Evolutionary conservation across 1,140 invertebrate genomes (phyloP), one percentile per base, ranked within the genome.

Genomic region (Drosophila tsacasi): DNA sequence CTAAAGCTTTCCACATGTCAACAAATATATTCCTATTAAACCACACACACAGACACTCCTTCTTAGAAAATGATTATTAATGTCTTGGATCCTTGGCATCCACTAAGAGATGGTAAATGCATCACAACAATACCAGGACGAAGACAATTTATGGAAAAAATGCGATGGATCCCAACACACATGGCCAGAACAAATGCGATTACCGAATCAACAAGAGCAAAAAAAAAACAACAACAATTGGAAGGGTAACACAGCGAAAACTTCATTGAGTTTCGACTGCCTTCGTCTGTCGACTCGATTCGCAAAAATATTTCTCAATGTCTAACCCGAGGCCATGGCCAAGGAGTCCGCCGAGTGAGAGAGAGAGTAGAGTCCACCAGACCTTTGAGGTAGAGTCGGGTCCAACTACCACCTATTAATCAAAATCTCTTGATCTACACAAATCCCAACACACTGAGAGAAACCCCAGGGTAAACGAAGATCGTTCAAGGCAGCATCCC

Each of bases 271-370:
- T 75, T 89, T 79, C 47, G 69, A 80, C 61, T 81, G 65, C 55
- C 82, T 50, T 72, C 69, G 79, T 72, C 81, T 90, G 85, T 90
- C 79, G 79, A 82, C 71, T 89, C 78, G 81, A 91, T 89, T 90
- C 75, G 82, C 79, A 39, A 85, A 90, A 90, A 85, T 90, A 90
- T 90, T 91, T 85, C 81, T 91, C 85, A 90, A 91, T 91, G 85
- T 90, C 86, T 71, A 82, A 68, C 85, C 85, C 47, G 63, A 50
- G 75, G 85, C 78, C 69, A 87, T 65, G 76, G 66, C 58, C 74
- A 78, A 59, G 64, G 60, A 66, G 46, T 49, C 39, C 19, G 32
- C 21, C 42, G 35, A 42, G 25, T 19, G 52, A 57, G 60, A 21
- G 23, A n/a, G 39, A 39, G 37, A n/a, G n/a, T n/a, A n/a, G n/a